Conservation (phyloP, 2,888 invertebrate species). For the Aspidapion aeneum region DNA sequence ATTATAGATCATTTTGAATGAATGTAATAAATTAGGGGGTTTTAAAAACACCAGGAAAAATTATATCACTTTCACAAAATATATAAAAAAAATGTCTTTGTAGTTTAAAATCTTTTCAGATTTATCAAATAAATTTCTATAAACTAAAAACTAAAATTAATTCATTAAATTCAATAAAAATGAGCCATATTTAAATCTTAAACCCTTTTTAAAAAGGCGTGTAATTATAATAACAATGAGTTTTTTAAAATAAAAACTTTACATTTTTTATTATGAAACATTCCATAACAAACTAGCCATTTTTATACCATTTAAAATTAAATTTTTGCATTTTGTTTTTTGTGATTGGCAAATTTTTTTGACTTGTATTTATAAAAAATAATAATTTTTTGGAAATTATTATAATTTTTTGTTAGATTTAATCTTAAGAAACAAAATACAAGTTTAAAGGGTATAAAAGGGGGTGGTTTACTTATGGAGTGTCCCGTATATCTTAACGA, state of each 20-base stretch:
- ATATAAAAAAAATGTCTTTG: constrained; percentile 15
- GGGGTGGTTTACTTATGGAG: too few species aligned
- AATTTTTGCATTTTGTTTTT: too few species aligned
- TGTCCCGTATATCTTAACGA: constrained; percentile 29
- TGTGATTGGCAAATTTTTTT: too few species aligned
- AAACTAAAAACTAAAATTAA: constrained; percentile 7
- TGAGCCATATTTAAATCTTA: constrained; percentile 19
- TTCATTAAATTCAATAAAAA: constrained; percentile 10
- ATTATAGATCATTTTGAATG: constrained; percentile 30
- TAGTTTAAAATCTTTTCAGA: constrained; percentile 22
- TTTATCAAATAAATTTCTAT: neutral
- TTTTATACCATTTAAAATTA: constrained; percentile 26
- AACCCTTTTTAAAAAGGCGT: constrained; percentile 22
- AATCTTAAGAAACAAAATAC: too few species aligned
- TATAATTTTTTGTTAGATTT: too few species aligned
- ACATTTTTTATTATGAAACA: too few species aligned
- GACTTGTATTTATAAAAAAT: too few species aligned
- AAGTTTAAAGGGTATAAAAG: too few species aligned
- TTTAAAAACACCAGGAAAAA: constrained; percentile 9
- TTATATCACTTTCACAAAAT: constrained; percentile 6
- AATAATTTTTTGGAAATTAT: too few species aligned
- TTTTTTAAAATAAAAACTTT: constrained; percentile 24
- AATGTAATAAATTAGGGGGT: constrained; percentile 13
- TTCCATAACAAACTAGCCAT: too few species aligned
- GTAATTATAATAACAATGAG: constrained; percentile 16